Evolutionary conservation across 2,888 invertebrate genomes (phyloP), one percentile per base, ranked within the genome.

Genomic region (Hedychridium roseum): DNA sequence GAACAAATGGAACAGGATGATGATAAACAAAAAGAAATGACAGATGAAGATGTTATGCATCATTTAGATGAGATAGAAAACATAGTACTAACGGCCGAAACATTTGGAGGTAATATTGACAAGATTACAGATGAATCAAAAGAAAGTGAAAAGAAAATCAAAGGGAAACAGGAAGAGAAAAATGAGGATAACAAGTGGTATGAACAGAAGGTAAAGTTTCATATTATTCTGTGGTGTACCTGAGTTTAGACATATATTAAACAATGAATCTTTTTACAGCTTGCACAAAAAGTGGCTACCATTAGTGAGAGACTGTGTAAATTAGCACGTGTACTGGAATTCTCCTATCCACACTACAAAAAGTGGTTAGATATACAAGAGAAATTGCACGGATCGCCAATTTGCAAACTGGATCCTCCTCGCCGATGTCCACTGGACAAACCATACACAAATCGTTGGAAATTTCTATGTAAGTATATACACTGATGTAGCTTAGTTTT

Each of bases 381-480:
- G 41, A 58, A 61, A 9, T 47, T 57, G 38, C 55, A 60, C 49
- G 69, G 72, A 26, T 62, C 70, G 23, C 65, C 78, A 7, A 64
- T 78, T n/a, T 78, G 76, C 50, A 71, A 68, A 46, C 21, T 78
- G 28, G 73, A 70, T 41, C 55, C 68, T 11, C 62, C 73, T 3
- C 63, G 69, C 18, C 68, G 64, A 28, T 71, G 69, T 54, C 62
- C 73, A 2, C 62, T 73, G 26, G 62, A 71, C 30, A 68, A 66
- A 32, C 67, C 71, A 26, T 61, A 74, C 35, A 72, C 71, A 2
- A 71, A 76, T 59, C 71, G 78, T 28, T 78, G 78, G 78, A 78
- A 78, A 44, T 78, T 78, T 43, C 52, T 66, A 26, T 78, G 78
- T 78, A 63, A 76, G 76, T 75, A 60, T 52, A n/a, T 6, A 4